A percentile compares a stretch with the other conserved stretches of the same genome.
phyloP scores from a whole-genome alignment of 2,888 invertebrate species.

The Andrena hattorfiana region DNA sequence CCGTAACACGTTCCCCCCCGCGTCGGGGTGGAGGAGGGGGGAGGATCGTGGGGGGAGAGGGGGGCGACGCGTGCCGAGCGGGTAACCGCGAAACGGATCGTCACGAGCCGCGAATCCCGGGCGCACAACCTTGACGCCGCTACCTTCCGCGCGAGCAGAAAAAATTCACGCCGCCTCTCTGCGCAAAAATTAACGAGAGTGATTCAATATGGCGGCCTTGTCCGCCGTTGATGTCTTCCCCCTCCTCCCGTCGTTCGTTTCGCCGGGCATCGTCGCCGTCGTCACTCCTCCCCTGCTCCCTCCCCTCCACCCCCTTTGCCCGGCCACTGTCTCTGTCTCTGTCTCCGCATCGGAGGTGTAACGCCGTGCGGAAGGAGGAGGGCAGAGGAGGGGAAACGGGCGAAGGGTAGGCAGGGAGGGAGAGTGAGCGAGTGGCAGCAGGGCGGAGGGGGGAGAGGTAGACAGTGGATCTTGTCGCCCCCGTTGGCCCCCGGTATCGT shows the following conservation, averaged over 20 bases:
- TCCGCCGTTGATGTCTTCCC: constrained; percentile 73
- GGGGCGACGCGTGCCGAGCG: constrained; percentile 42
- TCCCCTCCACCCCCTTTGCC: constrained; percentile 39
- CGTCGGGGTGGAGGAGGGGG: too few species aligned
- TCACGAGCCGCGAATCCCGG: constrained; percentile 55
- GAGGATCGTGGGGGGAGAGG: neutral
- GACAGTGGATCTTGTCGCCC: constrained; percentile 67
- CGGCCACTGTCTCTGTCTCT: constrained; percentile 49
- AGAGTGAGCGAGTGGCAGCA: neutral
- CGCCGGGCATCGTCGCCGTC: constrained; percentile 70
- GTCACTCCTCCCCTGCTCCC: constrained; percentile 45
- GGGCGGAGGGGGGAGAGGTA: constrained; percentile 28
- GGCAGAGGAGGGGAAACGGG: neutral
- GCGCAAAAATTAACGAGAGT: constrained; percentile 87
- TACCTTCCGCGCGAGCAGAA: constrained; percentile 68
- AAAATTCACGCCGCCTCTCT: constrained; percentile 83
- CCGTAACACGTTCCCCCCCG: neutral
- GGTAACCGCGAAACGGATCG: constrained; percentile 46
- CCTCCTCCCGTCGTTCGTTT: constrained; percentile 63
- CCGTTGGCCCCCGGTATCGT: constrained; percentile 70
- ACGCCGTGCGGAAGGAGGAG: constrained; percentile 24
- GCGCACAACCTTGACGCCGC: constrained; percentile 65
- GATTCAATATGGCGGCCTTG: constrained; percentile 88
- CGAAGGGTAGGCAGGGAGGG: constrained; percentile 10
- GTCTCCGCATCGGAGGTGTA: constrained; percentile 62